Percentiles rank a stretch among this genome's conserved stretches.
These are phyloP conservation scores for Epicauta chinensis DNA, from an alignment of 1,140 invertebrate species.

Conservation along the genomic window DNA sequence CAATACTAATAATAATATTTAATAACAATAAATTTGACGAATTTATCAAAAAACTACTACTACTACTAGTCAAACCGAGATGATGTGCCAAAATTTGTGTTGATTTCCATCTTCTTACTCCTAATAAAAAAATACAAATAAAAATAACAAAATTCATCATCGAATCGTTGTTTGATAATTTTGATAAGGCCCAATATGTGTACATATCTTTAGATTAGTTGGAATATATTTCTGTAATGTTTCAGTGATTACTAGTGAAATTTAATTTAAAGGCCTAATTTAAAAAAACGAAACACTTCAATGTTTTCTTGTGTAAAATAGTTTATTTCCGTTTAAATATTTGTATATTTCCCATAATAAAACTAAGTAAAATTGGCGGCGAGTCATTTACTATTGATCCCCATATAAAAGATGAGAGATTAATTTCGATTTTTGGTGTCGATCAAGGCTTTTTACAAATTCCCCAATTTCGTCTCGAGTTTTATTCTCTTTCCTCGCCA, in stretches of 20 bases:
- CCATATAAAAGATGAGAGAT: slow-evolving; percentile 38
- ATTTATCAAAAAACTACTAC: slow-evolving; percentile 34
- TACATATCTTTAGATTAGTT: slow-evolving; percentile 33
- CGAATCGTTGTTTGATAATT: slow-evolving; percentile 35
- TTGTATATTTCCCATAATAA: slow-evolving; percentile 18
- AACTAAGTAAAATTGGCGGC: not conserved
- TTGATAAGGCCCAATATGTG: slow-evolving; percentile 21
- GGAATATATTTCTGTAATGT: slow-evolving; percentile 19
- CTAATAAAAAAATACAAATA: too few relatives aligned
- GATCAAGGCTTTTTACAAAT: slow-evolving; percentile 27
- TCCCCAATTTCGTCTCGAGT: slow-evolving; percentile 19
- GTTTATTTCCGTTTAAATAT: slow-evolving; percentile 20
- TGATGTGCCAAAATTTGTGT: slow-evolving; percentile 25
- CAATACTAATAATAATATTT: too few relatives aligned
- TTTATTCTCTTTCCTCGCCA: slow-evolving; percentile 20
- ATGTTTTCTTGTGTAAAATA: slow-evolving; percentile 13
- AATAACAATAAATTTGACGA: slow-evolving; percentile 33
- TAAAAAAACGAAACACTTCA: slow-evolving; percentile 1
- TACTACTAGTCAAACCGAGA: slow-evolving; percentile 24
- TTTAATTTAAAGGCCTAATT: slow-evolving; percentile 19
- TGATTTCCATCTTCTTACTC: not conserved
- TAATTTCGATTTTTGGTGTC: slow-evolving; percentile 27
- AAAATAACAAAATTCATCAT: slow-evolving; percentile 22
- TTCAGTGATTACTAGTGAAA: slow-evolving; percentile 18
- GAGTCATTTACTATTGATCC: slow-evolving; percentile 10